A percentile compares a stretch with the other conserved stretches of the same genome.
Conservation (phyloP, 2,113 vertebrate genomes). For the Helogale parvula region DNA sequence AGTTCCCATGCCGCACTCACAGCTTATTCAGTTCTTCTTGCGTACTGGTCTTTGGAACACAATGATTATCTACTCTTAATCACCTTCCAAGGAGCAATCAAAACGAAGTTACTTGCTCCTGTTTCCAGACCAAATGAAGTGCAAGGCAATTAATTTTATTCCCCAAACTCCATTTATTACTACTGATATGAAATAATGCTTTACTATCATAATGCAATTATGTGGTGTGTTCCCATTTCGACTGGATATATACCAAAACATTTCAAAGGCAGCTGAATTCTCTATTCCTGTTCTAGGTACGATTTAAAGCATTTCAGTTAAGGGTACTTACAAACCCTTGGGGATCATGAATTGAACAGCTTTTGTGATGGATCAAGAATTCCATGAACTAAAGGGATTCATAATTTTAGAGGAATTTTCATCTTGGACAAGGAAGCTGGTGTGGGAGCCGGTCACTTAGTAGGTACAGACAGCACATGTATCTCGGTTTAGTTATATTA, state of each 20-base stretch:
- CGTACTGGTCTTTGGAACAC: slow-evolving; percentile 63
- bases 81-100: slow-evolving; percentile 74
- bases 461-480: neutral
- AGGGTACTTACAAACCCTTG: neutral
- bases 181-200: neutral
- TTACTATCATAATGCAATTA: neutral
- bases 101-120: slow-evolving; percentile 61
- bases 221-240: neutral
- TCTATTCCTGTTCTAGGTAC: neutral
- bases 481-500: neutral
- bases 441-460: neutral
- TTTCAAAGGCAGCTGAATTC: neutral
- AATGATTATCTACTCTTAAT: slow-evolving; percentile 79
- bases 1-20: slow-evolving; percentile 33
- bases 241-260: neutral
- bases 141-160: slow-evolving; percentile 68
- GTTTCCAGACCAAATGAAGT: slow-evolving; percentile 57
- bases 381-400: neutral
- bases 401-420: neutral
- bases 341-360: no score
- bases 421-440: neutral
- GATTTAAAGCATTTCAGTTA: neutral
- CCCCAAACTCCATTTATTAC: slow-evolving; percentile 57
- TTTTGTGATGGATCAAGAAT: neutral
- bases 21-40: slow-evolving; percentile 1